Evolutionary conservation across 2,888 invertebrate genomes (phyloP).

Genomic region (Fissipunctia ypsillon): DNA sequence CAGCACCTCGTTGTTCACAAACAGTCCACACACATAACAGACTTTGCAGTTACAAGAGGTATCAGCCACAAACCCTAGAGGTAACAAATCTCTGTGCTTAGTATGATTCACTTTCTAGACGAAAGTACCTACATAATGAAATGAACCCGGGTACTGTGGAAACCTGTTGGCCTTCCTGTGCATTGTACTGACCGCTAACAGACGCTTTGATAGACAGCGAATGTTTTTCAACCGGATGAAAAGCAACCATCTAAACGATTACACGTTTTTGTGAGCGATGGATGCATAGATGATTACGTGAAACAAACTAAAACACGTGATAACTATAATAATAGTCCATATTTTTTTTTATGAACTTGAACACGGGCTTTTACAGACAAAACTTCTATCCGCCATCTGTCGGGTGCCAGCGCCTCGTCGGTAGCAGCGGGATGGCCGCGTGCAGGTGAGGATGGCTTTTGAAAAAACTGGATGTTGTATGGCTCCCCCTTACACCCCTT

Average conservation of each 20-base stretch:
- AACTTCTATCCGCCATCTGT: too few species aligned
- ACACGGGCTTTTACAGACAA: not conserved
- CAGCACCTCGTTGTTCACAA: conserved; percentile 4
- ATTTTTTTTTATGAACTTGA: not conserved
- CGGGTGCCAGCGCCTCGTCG: too few species aligned
- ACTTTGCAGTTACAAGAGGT: not conserved
- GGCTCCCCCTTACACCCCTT: too few species aligned
- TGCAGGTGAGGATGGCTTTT: too few species aligned
- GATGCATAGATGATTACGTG: not conserved
- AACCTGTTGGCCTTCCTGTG: too few species aligned
- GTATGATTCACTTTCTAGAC: conserved; percentile 26
- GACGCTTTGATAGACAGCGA: too few species aligned
- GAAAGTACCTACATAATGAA: not conserved
- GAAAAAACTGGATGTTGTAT: too few species aligned
- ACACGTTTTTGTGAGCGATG: not conserved
- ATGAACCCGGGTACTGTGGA: not conserved
- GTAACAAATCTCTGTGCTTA: conserved; percentile 15
- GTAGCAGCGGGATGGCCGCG: too few species aligned
- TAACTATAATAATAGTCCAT: not conserved
- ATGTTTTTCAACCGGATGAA: not conserved
- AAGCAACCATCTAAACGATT: not conserved
- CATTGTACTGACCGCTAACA: not conserved
- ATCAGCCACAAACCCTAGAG: not conserved
- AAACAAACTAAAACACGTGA: not conserved
- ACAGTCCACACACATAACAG: too few species aligned